Conservation (phyloP, 2,888 invertebrate genomes). For the Hypomecis atomaria region DNA sequence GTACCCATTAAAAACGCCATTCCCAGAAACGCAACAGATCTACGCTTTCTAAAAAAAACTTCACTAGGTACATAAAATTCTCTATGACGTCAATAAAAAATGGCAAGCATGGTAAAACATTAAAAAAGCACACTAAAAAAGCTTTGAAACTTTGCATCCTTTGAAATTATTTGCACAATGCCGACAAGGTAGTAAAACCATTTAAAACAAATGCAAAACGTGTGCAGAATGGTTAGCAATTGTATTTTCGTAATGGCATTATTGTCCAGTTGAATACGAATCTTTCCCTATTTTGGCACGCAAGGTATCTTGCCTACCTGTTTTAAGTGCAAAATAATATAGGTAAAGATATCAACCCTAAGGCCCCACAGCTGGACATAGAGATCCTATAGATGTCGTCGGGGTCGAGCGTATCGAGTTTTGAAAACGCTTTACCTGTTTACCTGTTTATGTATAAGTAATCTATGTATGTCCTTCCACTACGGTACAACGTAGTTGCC, state of each 20-base stretch:
- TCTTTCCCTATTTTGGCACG: conserved; percentile 17
- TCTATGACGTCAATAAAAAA: conserved; percentile 45
- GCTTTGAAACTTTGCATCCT: conserved; percentile 42
- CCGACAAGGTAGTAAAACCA: conserved; percentile 51
- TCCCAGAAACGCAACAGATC: conserved; percentile 47
- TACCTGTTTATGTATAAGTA: too few species aligned
- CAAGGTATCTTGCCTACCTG: background rate
- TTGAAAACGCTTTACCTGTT: too few species aligned
- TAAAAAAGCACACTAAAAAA: conserved; percentile 30
- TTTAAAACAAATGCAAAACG: conserved; percentile 48
- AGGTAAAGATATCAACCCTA: too few species aligned
- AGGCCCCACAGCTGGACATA: too few species aligned
- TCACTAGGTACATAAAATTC: conserved; percentile 47
- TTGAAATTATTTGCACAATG: conserved; percentile 55
- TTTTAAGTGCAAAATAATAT: too few species aligned
- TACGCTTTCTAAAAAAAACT: conserved; percentile 65
- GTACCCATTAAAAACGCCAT: conserved; percentile 30
- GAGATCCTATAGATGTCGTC: too few species aligned
- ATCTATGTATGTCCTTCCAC: too few species aligned
- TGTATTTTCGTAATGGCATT: conserved; percentile 26
- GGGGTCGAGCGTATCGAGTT: too few species aligned
- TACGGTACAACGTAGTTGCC: too few species aligned
- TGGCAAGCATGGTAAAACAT: conserved; percentile 45
- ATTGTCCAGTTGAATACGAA: conserved; percentile 31
- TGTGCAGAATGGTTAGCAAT: conserved; percentile 20